Percentiles rank a stretch among this genome's conserved stretches.
Conservation (phyloP, 2,888 invertebrate species). For the Mesorhabditis spiculigera region DNA sequence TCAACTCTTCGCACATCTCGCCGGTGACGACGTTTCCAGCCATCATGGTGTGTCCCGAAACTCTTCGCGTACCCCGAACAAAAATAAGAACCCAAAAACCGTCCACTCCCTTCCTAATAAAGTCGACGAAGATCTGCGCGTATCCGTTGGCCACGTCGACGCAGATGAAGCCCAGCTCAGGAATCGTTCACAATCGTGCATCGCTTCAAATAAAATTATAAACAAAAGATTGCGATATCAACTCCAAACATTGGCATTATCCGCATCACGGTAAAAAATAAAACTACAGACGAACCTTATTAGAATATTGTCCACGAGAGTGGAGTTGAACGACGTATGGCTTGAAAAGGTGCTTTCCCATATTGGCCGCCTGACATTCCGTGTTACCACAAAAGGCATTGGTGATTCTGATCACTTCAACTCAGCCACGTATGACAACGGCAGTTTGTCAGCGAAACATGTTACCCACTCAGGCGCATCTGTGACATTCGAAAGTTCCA, state of each 20-base stretch:
- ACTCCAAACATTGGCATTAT: too few species aligned
- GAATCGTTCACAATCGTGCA: slow-evolving; percentile 66
- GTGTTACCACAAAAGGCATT: slow-evolving; percentile 48
- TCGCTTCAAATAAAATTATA: slow-evolving; percentile 61
- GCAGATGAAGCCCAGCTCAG: slow-evolving; percentile 75
- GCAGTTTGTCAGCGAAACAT: too few species aligned
- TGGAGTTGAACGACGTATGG: slow-evolving; percentile 74
- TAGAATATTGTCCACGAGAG: slow-evolving; percentile 75
- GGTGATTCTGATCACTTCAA: neutral
- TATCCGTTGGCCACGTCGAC: slow-evolving; percentile 91
- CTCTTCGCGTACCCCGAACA: slow-evolving; percentile 60
- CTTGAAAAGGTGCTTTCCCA: slow-evolving; percentile 37
- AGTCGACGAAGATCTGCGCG: slow-evolving; percentile 85
- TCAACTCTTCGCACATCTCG: slow-evolving; percentile 89
- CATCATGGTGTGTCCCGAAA: slow-evolving; percentile 83
- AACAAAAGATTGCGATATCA: too few species aligned
- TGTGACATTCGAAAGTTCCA: slow-evolving; percentile 90
- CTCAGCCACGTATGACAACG: too few species aligned
- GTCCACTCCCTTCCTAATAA: slow-evolving; percentile 67
- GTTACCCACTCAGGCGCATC: slow-evolving; percentile 72
- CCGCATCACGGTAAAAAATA: too few species aligned
- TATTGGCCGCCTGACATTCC: slow-evolving; percentile 21
- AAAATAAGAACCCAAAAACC: neutral
- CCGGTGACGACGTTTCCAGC: slow-evolving; percentile 93
- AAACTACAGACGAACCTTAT: slow-evolving; percentile 60